These are phyloP conservation scores for Cybosia mesomella DNA, from an alignment of 2,888 invertebrate species.

Conservation along the genomic window DNA sequence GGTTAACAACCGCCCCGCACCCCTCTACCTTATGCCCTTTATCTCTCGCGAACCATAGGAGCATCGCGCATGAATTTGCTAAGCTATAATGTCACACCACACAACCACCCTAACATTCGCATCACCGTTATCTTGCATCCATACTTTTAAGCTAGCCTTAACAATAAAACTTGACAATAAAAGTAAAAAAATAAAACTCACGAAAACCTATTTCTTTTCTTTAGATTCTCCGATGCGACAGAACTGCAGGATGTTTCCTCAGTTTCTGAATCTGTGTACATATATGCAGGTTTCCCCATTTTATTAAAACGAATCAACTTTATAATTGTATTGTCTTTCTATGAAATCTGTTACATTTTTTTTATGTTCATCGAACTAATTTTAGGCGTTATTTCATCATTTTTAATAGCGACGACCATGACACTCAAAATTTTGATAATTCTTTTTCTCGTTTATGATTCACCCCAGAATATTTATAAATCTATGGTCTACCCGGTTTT, in stretches of 20 bases:
- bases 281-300: conserved; percentile 66
- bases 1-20: too few species aligned
- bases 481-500: background rate
- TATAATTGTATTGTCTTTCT: background rate
- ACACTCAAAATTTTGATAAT: conserved; percentile 1
- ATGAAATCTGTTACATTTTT: background rate
- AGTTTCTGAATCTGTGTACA: conserved; percentile 64
- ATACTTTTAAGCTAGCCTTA: too few species aligned
- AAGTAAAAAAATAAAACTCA: conserved; percentile 48
- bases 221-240: conserved; percentile 55
- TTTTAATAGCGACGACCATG: background rate
- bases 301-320: conserved; percentile 18
- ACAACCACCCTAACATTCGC: too few species aligned
- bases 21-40: too few species aligned
- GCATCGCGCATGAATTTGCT: too few species aligned
- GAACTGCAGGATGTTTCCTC: conserved; percentile 66
- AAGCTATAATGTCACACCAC: too few species aligned
- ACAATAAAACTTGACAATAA: too few species aligned
- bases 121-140: too few species aligned
- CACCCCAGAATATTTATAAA: background rate
- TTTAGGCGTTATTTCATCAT: background rate
- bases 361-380: background rate
- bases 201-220: conserved; percentile 70
- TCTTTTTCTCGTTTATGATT: background rate
- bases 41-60: too few species aligned